Evolutionary conservation across 2,113 vertebrate species (phyloP).

Genomic region (Caretta caretta): DNA sequence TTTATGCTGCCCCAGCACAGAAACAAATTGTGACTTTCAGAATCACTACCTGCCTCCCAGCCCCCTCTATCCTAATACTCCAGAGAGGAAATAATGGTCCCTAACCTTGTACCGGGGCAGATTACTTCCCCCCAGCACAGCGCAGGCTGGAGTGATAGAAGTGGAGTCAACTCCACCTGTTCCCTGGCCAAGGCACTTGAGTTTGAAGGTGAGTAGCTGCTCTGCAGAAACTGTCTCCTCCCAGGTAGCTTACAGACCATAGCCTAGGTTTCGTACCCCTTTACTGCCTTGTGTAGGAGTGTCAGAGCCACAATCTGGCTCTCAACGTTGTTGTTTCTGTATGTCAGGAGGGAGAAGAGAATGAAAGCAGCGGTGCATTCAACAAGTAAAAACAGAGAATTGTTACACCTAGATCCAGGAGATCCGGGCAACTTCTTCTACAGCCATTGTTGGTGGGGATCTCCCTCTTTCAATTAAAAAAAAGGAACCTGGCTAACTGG

Average conservation of each 20-base stretch:
- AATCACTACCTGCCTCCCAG: neutral
- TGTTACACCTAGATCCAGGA: neutral
- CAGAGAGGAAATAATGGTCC: neutral
- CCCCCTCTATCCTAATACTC: neutral
- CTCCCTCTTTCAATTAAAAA: neutral
- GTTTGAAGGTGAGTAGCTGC: neutral
- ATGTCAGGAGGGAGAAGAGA: neutral
- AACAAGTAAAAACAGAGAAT: neutral
- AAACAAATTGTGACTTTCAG: neutral
- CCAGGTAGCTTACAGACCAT: neutral
- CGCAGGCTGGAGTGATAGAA: neutral
- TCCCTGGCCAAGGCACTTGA: neutral
- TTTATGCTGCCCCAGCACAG: neutral
- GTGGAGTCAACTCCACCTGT: neutral
- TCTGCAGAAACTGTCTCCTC: neutral
- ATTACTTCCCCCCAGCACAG: accelerated
- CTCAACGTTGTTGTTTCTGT: neutral
- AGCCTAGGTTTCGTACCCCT: neutral
- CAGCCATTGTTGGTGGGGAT: neutral
- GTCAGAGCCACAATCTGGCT: neutral
- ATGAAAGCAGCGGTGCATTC: neutral
- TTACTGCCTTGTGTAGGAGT: neutral
- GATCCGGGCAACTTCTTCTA: neutral
- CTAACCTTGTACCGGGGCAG: neutral
- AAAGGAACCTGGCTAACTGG: neutral